Evolutionary conservation across 1,140 invertebrate species (phyloP), one percentile per base, ranked within the genome.

Genomic region (Maniola jurtina): DNA sequence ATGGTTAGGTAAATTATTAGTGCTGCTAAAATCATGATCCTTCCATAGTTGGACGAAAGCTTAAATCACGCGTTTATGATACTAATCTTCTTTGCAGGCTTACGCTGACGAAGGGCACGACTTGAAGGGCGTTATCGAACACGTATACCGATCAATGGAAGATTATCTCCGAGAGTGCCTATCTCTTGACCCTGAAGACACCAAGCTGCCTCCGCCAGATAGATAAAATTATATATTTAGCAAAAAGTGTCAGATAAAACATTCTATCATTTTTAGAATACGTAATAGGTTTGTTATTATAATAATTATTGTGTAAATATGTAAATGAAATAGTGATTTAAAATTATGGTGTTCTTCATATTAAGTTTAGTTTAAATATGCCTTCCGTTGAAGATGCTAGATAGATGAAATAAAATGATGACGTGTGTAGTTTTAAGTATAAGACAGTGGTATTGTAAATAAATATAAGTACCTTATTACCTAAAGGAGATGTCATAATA

Each of bases 141-240:
- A 97, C 91, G 95, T 95, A 66, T 97, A 96, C 88, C 93, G 94
- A 71, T 96, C 95, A 66, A 96, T 96, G 95, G 95, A 97, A 91
- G 94, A 96, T 89, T 96, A 94, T 92, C 94, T 96, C 83, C 92
- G 94, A 80, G 93, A 95, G 92, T 96, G 95, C 93, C 94, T 96
- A 92, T 95, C 94, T 81, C 92, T 97, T 86, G 95, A 96, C 89
- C 94, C 94, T 70, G 94, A 95, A 79, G 93, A 94, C 70, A 90
- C 90, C 64, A 91, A 91, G 70, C 83, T 91, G 67, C 90, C 90
- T 61, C 89, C 89, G 11, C 90, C 91, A 15, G 91, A 91, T 72
- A 92, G 91, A 91, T 92, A 91, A 89, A 72, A 71, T 54, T 52
- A 71, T 64, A n/a, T n/a, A 6, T 9, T 13, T n/a, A 38, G 9